Base-by-base conservation (phyloP, 2,113 vertebrate genomes). In the Lathamus discolor region DNA sequence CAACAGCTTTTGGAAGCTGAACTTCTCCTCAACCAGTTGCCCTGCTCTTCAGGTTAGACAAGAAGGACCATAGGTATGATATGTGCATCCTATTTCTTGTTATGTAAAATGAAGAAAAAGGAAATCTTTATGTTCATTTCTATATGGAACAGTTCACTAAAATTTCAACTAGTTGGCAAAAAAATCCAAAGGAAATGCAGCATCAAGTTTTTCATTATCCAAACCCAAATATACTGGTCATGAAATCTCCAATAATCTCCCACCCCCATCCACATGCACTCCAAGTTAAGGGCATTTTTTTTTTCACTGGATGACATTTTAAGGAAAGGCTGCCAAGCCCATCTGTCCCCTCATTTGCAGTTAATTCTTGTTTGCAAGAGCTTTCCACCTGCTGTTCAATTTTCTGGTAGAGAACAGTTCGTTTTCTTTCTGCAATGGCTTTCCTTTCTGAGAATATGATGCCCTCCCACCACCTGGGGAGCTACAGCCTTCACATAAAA, bases 281-380 rank as follows among this genome's bases (percentile, higher is more conserved):
- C 35, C 43, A 77, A 86, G 48, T 61, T 80, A 80, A 84, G 48
- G 27, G 35, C 2, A 8, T 16, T 39, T 61, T 80, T 77, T 77
- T 93, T 90, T 29, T 31, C 59, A 83, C 64, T 79, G 52, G 52
- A 76, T 92, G 75, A 74, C 49, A 87, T 95, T 94, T 93, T 76
- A 92, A 79, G 85, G 76, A 95, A 77, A 93, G 51, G 74, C 67
- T 95, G 92, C 86, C 72, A 95, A 94, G 80, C 44, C 91, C 94
- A 95, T 96, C 94, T 97, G 96, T 93, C 70, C 70, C 67, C 75
- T 66, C 69, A 73, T 88, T 95, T 91, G 73, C 84, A 91, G 81
- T 86, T 94, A 91, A 94, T 92, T 95, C 70, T 83, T 95, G 48
- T 86, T 94, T 95, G 72, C 88, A 73, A 66, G 88, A 95, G 88